Percentiles rank a stretch among this genome's conserved stretches.
These are phyloP conservation scores for Octopus sinensis DNA, from an alignment of 1,140 invertebrate genomes.

Conservation along the genomic window DNA sequence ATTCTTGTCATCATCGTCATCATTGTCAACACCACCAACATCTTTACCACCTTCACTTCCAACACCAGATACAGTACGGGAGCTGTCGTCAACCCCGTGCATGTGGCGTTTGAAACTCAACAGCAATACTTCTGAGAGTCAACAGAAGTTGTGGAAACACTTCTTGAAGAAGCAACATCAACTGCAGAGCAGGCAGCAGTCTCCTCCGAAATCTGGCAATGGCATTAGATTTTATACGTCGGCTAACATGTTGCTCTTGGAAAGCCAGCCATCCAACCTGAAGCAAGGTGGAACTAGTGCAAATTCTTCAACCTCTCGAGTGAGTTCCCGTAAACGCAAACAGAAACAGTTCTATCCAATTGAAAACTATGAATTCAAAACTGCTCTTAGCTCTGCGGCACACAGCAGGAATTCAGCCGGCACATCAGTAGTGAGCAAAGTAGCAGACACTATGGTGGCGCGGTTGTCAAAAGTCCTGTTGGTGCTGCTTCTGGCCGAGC, in stretches of 20 bases:
- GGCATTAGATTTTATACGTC: too few species aligned
- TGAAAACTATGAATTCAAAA: constrained; percentile 41
- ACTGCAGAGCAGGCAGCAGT: background rate
- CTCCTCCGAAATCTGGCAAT: background rate
- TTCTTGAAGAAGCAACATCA: constrained; percentile 23
- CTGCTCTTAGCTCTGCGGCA: background rate
- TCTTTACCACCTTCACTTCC: too few species aligned
- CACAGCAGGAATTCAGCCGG: background rate
- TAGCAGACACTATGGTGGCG: too few species aligned
- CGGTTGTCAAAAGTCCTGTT: too few species aligned
- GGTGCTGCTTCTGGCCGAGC: too few species aligned
- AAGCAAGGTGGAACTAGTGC: background rate
- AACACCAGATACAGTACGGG: background rate
- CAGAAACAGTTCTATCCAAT: constrained; percentile 50
- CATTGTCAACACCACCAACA: too few species aligned
- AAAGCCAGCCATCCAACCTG: too few species aligned
- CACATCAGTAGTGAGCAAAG: too few species aligned
- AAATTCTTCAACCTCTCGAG: background rate
- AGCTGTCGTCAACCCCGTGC: background rate
- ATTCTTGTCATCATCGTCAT: too few species aligned
- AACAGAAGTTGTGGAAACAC: constrained; percentile 37
- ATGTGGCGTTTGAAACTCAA: background rate
- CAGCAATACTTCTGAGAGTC: background rate
- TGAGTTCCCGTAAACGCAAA: constrained; percentile 46
- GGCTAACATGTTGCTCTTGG: too few species aligned